Conservation (phyloP, 2,797 vertebrate genomes). For the Phalanger gymnotis region DNA sequence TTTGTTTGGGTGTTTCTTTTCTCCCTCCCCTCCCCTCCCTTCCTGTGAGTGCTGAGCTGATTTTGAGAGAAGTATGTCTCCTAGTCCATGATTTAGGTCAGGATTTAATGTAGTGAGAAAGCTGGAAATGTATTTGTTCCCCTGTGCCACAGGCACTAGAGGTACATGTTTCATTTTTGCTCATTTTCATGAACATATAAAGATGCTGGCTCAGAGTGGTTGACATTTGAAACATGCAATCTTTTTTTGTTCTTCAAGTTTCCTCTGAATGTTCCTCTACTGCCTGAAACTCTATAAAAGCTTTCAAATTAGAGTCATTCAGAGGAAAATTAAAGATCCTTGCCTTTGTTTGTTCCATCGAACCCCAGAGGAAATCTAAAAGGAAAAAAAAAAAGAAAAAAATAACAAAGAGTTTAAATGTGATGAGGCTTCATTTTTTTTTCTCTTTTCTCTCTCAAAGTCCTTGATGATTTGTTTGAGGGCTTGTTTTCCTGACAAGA, state of each 20-base stretch:
- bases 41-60: background rate
- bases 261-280: background rate
- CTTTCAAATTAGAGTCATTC: slow-evolving; percentile 32
- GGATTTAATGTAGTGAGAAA: slow-evolving; percentile 16
- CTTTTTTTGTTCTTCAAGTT: slow-evolving; percentile 36
- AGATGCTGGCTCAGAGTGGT: slow-evolving; percentile 81
- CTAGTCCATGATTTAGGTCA: background rate
- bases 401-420: slow-evolving; percentile 14
- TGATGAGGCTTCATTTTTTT: background rate
- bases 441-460: background rate
- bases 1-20: background rate
- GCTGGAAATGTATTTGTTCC: background rate
- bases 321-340: slow-evolving; percentile 6
- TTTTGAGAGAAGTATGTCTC: slow-evolving; percentile 5
- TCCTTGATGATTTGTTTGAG: background rate
- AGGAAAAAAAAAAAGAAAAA: background rate
- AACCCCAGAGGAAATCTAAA: background rate
- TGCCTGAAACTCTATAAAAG: slow-evolving; percentile 14
- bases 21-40: background rate
- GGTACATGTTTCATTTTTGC: slow-evolving; percentile 18
- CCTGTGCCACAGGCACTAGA: background rate
- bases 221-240: slow-evolving; percentile 79
- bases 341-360: background rate
- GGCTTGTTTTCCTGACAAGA: slow-evolving; percentile 5
- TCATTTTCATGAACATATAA: slow-evolving; percentile 75